Evolutionary conservation across 2,888 invertebrate species (phyloP).

Genomic region (Mimas tiliae): DNA sequence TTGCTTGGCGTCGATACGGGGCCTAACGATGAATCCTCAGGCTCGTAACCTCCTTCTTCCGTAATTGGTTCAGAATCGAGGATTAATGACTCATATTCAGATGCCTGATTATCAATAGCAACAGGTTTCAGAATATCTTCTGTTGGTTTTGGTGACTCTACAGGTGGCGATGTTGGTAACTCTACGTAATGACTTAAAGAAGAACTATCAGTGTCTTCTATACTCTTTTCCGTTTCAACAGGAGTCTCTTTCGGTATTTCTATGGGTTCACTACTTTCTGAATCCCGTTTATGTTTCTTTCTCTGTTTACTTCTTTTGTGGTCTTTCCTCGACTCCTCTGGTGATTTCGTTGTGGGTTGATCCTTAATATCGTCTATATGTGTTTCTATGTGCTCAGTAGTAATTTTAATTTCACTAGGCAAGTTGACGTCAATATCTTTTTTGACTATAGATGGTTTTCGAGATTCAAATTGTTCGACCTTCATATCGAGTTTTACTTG

Average conservation of each 20-base stretch:
- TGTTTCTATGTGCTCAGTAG: conserved; percentile 47
- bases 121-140: conserved; percentile 46
- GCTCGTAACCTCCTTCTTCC: conserved; percentile 89
- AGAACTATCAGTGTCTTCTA: conserved; percentile 70
- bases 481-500: conserved; percentile 66
- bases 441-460: conserved; percentile 59
- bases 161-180: conserved; percentile 76
- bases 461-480: conserved; percentile 58
- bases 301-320: conserved; percentile 86
- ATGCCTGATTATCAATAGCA: conserved; percentile 37
- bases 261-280: conserved; percentile 56
- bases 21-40: conserved; percentile 86
- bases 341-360: conserved; percentile 48
- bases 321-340: conserved; percentile 59
- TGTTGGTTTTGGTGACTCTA: conserved; percentile 74
- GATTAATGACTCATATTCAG: conserved; percentile 72
- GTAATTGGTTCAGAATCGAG: conserved; percentile 71
- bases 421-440: conserved; percentile 70
- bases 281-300: conserved; percentile 85
- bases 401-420: conserved; percentile 61
- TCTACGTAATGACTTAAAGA: conserved; percentile 75
- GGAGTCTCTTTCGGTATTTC: conserved; percentile 44
- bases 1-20: conserved; percentile 53
- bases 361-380: conserved; percentile 55
- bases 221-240: conserved; percentile 67